A percentile compares a stretch with the other conserved stretches of the same genome.
Evolutionary conservation across 1,140 invertebrate species (phyloP).

Genomic region (Lasaia peninsularis): DNA sequence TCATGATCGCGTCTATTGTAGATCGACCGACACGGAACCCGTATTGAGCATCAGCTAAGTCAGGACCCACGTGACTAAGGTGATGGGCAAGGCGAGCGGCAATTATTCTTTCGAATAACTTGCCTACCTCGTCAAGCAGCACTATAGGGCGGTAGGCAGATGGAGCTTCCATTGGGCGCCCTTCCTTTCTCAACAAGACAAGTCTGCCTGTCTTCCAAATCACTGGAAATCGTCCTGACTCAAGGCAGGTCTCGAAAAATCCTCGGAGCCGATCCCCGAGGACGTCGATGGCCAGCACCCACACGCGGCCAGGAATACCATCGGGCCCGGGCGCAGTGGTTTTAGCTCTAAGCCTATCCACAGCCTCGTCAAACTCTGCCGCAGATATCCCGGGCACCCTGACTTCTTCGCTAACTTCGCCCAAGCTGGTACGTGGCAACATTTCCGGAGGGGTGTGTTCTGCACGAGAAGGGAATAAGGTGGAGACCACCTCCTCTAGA

Average conservation of each 20-base stretch:
- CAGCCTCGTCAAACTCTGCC: background rate
- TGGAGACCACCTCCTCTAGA: background rate
- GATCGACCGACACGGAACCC: slow-evolving; percentile 22
- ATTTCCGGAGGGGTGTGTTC: background rate
- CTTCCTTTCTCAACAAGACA: background rate
- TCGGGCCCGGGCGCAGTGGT: background rate
- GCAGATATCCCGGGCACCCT: background rate
- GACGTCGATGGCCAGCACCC: background rate
- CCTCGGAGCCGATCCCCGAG: background rate
- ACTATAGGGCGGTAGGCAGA: slow-evolving; percentile 15
- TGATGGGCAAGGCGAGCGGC: slow-evolving; percentile 15
- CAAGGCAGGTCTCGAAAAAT: background rate
- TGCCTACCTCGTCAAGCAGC: slow-evolving; percentile 19
- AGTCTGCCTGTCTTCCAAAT: background rate
- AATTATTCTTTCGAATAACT: slow-evolving; percentile 22
- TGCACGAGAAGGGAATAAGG: background rate
- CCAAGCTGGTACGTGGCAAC: background rate
- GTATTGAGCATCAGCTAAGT: slow-evolving; percentile 15
- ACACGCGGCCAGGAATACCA: background rate
- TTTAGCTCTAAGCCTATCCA: background rate
- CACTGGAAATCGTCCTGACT: background rate
- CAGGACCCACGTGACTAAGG: background rate
- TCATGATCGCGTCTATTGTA: slow-evolving; percentile 18
- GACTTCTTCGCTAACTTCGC: background rate
- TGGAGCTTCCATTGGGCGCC: background rate